Evolutionary conservation across 1,140 invertebrate genomes (phyloP), one percentile per base, ranked within the genome.

Genomic region (Lepidostoma basale): DNA sequence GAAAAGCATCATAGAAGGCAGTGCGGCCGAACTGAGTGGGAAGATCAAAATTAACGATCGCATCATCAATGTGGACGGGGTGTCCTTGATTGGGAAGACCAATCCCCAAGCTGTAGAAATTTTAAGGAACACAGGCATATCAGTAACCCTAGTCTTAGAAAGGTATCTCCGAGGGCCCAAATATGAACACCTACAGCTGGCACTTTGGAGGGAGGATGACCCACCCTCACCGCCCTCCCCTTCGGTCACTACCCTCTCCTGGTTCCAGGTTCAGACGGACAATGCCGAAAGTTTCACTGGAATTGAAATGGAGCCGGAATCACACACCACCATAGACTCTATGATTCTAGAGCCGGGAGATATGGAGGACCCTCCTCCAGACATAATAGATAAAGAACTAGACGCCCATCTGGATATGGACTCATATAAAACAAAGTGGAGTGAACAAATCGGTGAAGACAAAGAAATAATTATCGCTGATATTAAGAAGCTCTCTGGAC

Each of bases 61-160:
- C 75, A 98, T 97, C 68, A 88, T 94, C 62, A 89, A 91, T 79
- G 90, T 97, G 36, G 93, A 97, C 83, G 93, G 92, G 14, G 84
- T 87, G 69, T 88, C 89, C 1, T 81, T 96, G 54, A 86, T 90
- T 47, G 92, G 93, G 22, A 93, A 91, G 76, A 93, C 90, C 23
- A 97, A 97, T 81, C 92, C 95, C 74, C 88, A 96, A 78, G 93
- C 95, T 14, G 94, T 97, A 14, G 93, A 96, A 77, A 88, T 95
- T 68, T 76, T 90, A 47, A 84, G 92, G 39, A 92, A 91, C 73
- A 96, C 94, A n/a, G 92, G 92, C 25, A 89, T 90, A 75, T 84
- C 86, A 59, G 92, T 95, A 16, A 85, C 85, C 62, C 83, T 97
- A 68, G 90, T 92, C 56, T 82, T 97, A 74, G 92, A 94, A 73